Percentiles rank a stretch among this genome's conserved stretches.
These are phyloP conservation scores for Calephelis virginiensis DNA, from an alignment of 1,140 invertebrate species.

Conservation along the genomic window DNA sequence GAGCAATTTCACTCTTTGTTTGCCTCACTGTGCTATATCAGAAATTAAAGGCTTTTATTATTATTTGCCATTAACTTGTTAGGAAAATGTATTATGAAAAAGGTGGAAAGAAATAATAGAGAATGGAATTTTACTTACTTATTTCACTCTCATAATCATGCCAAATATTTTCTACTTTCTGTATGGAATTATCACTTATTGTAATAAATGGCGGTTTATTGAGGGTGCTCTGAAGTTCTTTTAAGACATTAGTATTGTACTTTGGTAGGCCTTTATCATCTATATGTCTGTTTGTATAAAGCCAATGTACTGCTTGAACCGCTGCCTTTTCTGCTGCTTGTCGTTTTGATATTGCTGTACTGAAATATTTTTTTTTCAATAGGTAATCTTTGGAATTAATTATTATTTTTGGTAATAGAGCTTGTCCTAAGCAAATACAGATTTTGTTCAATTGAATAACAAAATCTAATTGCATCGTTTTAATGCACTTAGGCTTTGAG, in stretches of 20 bases:
- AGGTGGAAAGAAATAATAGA: slow-evolving; percentile 6
- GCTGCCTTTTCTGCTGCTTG: slow-evolving; percentile 63
- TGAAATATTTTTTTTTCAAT: slow-evolving; percentile 32
- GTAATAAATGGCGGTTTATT: slow-evolving; percentile 38
- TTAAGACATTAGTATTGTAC: slow-evolving; percentile 48
- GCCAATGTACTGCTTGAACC: slow-evolving; percentile 54
- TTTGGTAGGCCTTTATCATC: slow-evolving; percentile 51
- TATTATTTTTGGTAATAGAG: no score
- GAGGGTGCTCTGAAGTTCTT: slow-evolving; percentile 40
- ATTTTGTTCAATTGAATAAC: no score
- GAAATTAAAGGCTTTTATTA: no score
- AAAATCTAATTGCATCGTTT: no score
- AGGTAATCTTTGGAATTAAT: no score
- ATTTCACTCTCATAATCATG: slow-evolving; percentile 56
- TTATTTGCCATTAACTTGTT: no score
- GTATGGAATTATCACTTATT: slow-evolving; percentile 49
- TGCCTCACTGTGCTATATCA: no score
- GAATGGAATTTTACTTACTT: slow-evolving; percentile 41
- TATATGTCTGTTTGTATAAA: slow-evolving; percentile 52
- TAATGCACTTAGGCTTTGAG: no score
- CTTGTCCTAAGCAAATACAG: no score
- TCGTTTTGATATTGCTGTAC: slow-evolving; percentile 61
- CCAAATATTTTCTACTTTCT: slow-evolving; percentile 52
- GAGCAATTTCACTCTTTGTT: no score
- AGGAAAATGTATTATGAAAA: slow-evolving; percentile 9